phyloP scores from a whole-genome alignment of 2,113 vertebrate species.

The Gavia stellata region DNA sequence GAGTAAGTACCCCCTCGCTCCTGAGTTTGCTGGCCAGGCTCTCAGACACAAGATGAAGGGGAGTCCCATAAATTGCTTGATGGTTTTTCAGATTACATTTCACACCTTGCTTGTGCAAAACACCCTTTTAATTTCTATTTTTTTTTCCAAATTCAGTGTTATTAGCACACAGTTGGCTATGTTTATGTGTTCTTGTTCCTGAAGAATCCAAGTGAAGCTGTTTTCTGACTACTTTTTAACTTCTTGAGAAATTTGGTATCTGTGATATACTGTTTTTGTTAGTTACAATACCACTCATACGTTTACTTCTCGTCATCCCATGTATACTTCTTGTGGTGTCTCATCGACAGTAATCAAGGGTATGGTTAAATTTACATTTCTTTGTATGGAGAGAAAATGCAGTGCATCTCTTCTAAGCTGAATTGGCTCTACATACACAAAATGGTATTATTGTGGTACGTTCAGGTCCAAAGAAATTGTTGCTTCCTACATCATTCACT shows the following conservation, averaged over 20 bases:
- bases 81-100: not conserved
- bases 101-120: not conserved
- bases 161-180: not conserved
- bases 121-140: not conserved
- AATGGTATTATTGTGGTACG: not conserved
- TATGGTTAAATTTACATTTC: not conserved
- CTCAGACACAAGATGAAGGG: not conserved
- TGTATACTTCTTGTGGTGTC: not conserved
- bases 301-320: not conserved
- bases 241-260: not conserved
- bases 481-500: not conserved
- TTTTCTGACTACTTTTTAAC: not conserved
- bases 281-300: not conserved
- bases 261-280: not conserved
- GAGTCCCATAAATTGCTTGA: not conserved
- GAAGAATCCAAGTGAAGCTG: not conserved
- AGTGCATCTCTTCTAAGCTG: not conserved
- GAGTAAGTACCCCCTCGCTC: not conserved
- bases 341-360: not conserved
- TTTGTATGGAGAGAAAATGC: not conserved
- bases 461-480: not conserved
- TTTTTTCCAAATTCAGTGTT: not conserved
- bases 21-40: not conserved
- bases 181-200: not conserved
- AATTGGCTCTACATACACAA: not conserved